A percentile compares a stretch with the other conserved stretches of the same genome.
These are phyloP conservation scores for Nycticebus coucang DNA, from an alignment of 2,113 vertebrate genomes.

Conservation along the genomic window DNA sequence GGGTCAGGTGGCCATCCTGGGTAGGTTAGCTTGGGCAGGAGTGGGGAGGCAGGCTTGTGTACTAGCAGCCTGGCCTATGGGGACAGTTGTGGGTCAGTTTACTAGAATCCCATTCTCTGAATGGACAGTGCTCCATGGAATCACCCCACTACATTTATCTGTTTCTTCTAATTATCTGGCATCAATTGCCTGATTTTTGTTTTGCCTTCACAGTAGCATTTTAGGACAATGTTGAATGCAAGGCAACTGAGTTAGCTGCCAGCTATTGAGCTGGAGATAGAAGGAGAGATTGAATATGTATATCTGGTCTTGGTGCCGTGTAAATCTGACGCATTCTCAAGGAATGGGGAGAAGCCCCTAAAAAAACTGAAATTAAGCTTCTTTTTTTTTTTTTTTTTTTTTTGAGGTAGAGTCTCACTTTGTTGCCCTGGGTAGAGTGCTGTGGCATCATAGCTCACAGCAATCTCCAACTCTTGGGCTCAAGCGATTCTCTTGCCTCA, in stretches of 20 bases:
- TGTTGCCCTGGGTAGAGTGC: too few species aligned
- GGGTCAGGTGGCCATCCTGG: neutral
- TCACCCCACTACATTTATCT: neutral
- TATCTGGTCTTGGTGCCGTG: neutral
- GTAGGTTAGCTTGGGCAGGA: neutral
- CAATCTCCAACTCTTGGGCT: too few species aligned
- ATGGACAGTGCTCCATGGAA: neutral
- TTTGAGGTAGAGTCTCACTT: too few species aligned
- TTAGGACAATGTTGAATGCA: neutral
- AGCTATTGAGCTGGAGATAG: neutral
- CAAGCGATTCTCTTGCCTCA: too few species aligned
- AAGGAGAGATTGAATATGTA: neutral
- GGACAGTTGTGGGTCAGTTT: neutral
- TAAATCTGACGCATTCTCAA: neutral
- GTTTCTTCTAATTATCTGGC: neutral
- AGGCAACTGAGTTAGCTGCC: neutral
- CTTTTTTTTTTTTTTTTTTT: neutral
- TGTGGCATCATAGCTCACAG: too few species aligned
- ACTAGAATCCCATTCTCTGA: neutral
- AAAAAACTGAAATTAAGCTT: neutral
- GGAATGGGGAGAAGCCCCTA: neutral
- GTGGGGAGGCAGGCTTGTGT: neutral
- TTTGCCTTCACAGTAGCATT: neutral
- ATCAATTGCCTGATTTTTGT: conserved; percentile 10
- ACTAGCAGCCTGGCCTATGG: neutral